Percentiles rank a stretch among this genome's conserved stretches.
These are phyloP conservation scores for Silurus aristotelis DNA, from an alignment of 2,797 vertebrate genomes.

Conservation along the genomic window DNA sequence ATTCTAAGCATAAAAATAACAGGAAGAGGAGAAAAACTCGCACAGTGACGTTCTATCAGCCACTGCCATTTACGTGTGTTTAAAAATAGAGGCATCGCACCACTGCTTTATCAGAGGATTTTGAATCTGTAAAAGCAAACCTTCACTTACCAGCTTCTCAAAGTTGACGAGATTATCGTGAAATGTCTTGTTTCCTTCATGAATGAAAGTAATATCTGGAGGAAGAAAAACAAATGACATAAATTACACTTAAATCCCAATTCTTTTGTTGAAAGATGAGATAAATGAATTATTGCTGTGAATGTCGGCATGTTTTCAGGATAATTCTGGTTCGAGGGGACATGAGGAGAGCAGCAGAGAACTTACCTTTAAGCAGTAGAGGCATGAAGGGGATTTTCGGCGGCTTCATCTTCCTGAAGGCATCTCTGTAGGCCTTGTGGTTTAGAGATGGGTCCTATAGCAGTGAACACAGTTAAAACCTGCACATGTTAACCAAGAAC, in stretches of 20 bases:
- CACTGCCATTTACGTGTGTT: background rate
- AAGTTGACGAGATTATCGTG: conserved; percentile 98
- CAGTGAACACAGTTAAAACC: conserved; percentile 37
- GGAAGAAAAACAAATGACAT: conserved; percentile 34
- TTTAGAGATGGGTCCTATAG: conserved; percentile 94
- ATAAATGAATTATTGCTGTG: too few relatives aligned
- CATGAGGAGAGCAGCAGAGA: background rate
- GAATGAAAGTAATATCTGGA: conserved; percentile 96
- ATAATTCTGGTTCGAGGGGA: background rate
- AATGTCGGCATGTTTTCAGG: background rate
- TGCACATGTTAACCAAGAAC: background rate
- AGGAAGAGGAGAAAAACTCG: background rate
- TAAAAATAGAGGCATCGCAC: background rate
- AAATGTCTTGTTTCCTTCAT: conserved; percentile 98
- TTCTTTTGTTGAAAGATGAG: too few relatives aligned
- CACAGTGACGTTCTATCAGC: background rate
- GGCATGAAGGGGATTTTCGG: conserved; percentile 99
- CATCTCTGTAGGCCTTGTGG: conserved; percentile 96
- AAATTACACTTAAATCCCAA: too few relatives aligned
- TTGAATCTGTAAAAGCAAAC: background rate
- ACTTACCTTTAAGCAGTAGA: conserved; percentile 91
- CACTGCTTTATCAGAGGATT: background rate
- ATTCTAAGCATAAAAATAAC: background rate
- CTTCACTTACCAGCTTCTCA: conserved; percentile 91
- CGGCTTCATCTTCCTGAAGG: conserved; percentile 98